phyloP scores from a whole-genome alignment of 37 sponge, comb jelly and placozoan genomes.

The Corticium candelabrum region DNA sequence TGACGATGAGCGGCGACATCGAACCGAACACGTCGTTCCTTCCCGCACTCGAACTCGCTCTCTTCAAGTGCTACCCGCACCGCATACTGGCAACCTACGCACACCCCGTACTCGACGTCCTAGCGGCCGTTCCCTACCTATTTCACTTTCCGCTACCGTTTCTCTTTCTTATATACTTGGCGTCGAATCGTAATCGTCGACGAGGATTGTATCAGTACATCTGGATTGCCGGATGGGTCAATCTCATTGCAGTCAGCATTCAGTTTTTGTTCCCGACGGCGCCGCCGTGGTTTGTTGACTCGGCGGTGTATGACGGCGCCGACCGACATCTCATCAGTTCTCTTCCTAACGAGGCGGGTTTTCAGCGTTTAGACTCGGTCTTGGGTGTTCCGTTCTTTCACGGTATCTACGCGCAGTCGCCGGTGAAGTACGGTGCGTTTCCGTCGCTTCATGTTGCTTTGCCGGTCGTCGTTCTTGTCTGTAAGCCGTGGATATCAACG shows the following conservation, averaged over 20 bases:
- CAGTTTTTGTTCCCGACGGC: slow-evolving; percentile 75
- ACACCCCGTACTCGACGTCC: slow-evolving; percentile 59
- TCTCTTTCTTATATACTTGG: slow-evolving; percentile 43
- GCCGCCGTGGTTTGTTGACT: slow-evolving; percentile 76
- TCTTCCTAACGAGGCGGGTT: slow-evolving; percentile 58
- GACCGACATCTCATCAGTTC: slow-evolving; percentile 34
- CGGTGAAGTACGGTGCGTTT: slow-evolving; percentile 73
- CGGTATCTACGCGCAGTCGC: slow-evolving; percentile 48
- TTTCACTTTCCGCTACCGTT: slow-evolving; percentile 74
- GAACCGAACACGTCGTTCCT: slow-evolving; percentile 39
- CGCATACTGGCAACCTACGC: slow-evolving; percentile 47
- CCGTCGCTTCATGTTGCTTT: slow-evolving; percentile 78
- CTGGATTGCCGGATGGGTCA: slow-evolving; percentile 82
- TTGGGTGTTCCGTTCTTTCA: slow-evolving; percentile 56
- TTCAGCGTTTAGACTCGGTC: slow-evolving; percentile 51
- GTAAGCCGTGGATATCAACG: slow-evolving; percentile 57
- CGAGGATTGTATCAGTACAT: slow-evolving; percentile 37
- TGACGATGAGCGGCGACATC: slow-evolving; percentile 16
- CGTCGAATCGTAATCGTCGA: slow-evolving; percentile 8
- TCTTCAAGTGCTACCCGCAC: slow-evolving; percentile 69
- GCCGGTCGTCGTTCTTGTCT: slow-evolving; percentile 58
- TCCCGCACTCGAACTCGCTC: slow-evolving; percentile 32
- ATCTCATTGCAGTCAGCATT: slow-evolving; percentile 48
- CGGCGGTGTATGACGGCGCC: slow-evolving; percentile 37
- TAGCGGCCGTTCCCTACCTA: slow-evolving; percentile 74